A percentile compares a stretch with the other conserved stretches of the same genome.
These are phyloP conservation scores for Ecliptopera silaceata DNA, from an alignment of 2,888 invertebrate genomes.

Conservation along the genomic window DNA sequence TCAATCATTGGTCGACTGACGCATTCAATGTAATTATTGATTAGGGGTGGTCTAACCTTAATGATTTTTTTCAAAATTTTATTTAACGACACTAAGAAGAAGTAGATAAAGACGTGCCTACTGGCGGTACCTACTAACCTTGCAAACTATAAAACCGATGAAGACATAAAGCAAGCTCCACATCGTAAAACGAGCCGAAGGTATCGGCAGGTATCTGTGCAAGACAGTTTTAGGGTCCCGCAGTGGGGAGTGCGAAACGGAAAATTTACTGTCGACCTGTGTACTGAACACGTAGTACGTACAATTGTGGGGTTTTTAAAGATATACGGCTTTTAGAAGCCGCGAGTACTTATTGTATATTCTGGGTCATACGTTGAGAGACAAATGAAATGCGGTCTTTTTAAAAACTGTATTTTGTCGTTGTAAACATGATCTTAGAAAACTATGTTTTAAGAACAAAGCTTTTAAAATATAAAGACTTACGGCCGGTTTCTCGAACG, in stretches of 20 bases:
- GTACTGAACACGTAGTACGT: conserved; percentile 26
- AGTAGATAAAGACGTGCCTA: not conserved
- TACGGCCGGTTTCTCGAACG: no score
- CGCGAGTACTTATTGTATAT: not conserved
- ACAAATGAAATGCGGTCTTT: not conserved
- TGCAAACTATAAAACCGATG: conserved; percentile 36
- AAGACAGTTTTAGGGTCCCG: conserved; percentile 38
- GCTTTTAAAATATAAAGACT: no score
- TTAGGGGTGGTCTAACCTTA: no score
- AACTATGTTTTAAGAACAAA: no score
- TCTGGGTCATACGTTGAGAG: not conserved
- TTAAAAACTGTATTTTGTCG: not conserved
- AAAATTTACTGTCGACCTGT: conserved; percentile 36
- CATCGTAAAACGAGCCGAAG: conserved; percentile 41
- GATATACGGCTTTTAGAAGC: conserved; percentile 22
- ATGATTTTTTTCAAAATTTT: no score
- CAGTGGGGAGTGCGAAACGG: conserved; percentile 24
- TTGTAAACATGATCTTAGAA: no score
- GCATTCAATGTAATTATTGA: no score
- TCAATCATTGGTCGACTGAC: no score
- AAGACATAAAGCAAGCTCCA: conserved; percentile 44
- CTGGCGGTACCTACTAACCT: not conserved
- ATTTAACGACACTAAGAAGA: not conserved
- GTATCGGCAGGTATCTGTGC: conserved; percentile 38
- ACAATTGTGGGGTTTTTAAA: conserved; percentile 26